phyloP scores from a whole-genome alignment of 2,113 vertebrate species.

The Urocynchramus pylzowi region DNA sequence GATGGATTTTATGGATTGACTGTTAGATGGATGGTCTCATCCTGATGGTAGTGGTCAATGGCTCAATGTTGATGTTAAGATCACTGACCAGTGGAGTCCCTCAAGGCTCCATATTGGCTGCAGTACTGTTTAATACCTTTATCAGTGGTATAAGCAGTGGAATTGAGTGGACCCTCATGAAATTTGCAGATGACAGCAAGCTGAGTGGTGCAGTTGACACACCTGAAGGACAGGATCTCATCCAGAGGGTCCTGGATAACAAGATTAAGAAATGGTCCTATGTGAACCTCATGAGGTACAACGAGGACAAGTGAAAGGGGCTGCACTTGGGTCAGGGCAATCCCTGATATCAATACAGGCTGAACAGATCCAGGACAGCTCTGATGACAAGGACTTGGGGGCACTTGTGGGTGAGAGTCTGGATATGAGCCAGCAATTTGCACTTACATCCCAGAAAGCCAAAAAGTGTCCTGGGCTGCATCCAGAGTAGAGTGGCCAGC shows the following conservation, averaged over 20 bases:
- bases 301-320: background rate
- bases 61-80: background rate
- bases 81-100: background rate
- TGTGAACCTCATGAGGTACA: background rate
- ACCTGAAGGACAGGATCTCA: background rate
- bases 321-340: background rate
- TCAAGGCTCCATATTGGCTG: background rate
- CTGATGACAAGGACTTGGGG: background rate
- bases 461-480: background rate
- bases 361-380: background rate
- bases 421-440: background rate
- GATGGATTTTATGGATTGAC: background rate
- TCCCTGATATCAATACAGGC: fast-evolving
- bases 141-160: background rate
- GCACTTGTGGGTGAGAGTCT: background rate
- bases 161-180: background rate
- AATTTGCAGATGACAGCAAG: background rate
- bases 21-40: background rate
- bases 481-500: background rate
- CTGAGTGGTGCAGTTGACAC: fast-evolving
- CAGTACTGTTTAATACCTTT: background rate
- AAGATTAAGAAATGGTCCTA: background rate
- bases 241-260: background rate
- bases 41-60: background rate
- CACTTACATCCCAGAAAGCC: background rate